Conservation (phyloP, 2,113 vertebrate genomes). For the Oreochromis niloticus region DNA sequence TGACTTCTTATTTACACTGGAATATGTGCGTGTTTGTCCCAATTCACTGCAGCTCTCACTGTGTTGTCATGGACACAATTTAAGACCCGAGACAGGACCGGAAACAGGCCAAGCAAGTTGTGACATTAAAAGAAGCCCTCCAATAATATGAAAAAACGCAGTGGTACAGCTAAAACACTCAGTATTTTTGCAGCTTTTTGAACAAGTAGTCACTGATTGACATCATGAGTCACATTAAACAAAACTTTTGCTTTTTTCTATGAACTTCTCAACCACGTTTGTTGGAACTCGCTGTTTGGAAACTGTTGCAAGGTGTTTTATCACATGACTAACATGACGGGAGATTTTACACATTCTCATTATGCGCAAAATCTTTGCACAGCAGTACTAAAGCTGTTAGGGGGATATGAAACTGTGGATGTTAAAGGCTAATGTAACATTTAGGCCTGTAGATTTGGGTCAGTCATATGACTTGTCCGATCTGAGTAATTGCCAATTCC, state of each 20-base stretch:
- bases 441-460: background rate
- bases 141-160: background rate
- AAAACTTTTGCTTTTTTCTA: rapidly evolving
- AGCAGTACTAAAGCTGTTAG: background rate
- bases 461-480: constrained; percentile 7
- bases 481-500: background rate
- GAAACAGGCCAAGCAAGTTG: background rate
- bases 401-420: background rate
- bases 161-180: background rate
- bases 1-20: background rate
- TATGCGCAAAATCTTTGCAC: background rate
- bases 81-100: background rate
- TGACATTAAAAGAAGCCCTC: background rate
- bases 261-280: background rate
- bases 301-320: background rate
- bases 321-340: background rate
- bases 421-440: background rate
- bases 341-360: background rate
- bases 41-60: background rate
- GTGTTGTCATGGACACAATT: background rate
- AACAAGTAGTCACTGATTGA: rapidly evolving
- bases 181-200: background rate
- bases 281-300: background rate
- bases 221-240: background rate
- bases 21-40: background rate